phyloP scores from a whole-genome alignment of 1,140 invertebrate genomes.

The Drosophila nebulosa region DNA sequence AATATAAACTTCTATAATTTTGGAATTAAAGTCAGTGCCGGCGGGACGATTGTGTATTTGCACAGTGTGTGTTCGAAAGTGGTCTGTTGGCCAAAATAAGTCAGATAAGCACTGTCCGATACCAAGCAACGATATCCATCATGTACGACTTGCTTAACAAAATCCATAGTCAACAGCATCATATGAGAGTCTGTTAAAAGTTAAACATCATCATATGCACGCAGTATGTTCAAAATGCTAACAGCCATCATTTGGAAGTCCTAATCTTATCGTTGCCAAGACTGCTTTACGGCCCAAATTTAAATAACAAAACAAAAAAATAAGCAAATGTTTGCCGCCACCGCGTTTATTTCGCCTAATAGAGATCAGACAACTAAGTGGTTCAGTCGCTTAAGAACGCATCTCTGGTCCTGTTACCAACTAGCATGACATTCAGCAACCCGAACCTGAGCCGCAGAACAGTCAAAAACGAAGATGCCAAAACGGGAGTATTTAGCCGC shows the following conservation, averaged over 20 bases:
- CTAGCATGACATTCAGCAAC: conserved; percentile 71
- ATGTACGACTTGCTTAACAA: too few relatives aligned
- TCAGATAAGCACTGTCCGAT: too few relatives aligned
- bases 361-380: conserved; percentile 52
- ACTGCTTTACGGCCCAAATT: background rate
- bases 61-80: conserved; percentile 12
- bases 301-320: background rate
- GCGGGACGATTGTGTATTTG: too few relatives aligned
- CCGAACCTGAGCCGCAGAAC: background rate
- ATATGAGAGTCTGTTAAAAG: too few relatives aligned
- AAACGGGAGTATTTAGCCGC: background rate
- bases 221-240: background rate
- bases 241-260: background rate
- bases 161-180: too few relatives aligned
- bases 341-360: conserved; percentile 58
- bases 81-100: too few relatives aligned
- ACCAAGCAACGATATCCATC: too few relatives aligned
- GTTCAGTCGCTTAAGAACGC: conserved; percentile 52
- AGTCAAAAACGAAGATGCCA: background rate
- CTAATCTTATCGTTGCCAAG: background rate
- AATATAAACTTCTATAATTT: conserved; percentile 54
- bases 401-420: too few relatives aligned
- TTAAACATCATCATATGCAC: too few relatives aligned
- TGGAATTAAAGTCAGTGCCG: conserved; percentile 33
- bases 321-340: conserved; percentile 50